Evolutionary conservation across 2,888 invertebrate species (phyloP), one percentile per base, ranked within the genome.

Genomic region (Opisthograptis luteolata): DNA sequence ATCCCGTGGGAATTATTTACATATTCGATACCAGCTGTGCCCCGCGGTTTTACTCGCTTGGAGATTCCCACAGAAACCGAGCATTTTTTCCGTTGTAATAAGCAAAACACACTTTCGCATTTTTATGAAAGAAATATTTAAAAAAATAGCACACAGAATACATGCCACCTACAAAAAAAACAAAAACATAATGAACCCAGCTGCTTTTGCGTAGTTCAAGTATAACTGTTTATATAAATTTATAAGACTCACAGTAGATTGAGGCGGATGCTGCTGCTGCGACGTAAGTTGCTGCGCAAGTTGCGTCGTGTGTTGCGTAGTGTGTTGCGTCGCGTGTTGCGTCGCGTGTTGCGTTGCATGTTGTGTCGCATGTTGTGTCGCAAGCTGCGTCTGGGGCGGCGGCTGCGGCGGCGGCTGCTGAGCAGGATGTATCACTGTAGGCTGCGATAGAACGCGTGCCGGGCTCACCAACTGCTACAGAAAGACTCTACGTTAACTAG

Each of bases 391-490:
- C 27, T 74, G 78, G 53, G 89, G 90, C 55, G 89, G 90, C 0
- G 90, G 90, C 70, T 88, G 90, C 40, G 89, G 90, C 55, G 90
- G 90, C 41, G 90, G 90, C 57, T 76, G 90, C 58, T 90, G 90
- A 31, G 87, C 85, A 31, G 90, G 90, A 52, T 90, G 90, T 54
- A 89, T 88, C 66, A 87, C 89, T 51, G 89, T 85, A 13, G 89
- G 90, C 60, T 89, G 89, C 20, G 89, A 81, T 34, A 90, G 65
- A 48, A 89, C 87, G 58, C 89, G 89, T 9, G 85, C 84, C 14
- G 89, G 85, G 55, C 76, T 87, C 72, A 88, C 87, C 75, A 89
- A 66, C 81, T 88, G 81, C 73, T 68, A 52, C 45, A 49, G 50
- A 47, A 50, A 61, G 34, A 28, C 8, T 28, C 28, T n/a, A 25